Conservation (phyloP, 2,797 vertebrate species). For the Manis pentadactyla region DNA sequence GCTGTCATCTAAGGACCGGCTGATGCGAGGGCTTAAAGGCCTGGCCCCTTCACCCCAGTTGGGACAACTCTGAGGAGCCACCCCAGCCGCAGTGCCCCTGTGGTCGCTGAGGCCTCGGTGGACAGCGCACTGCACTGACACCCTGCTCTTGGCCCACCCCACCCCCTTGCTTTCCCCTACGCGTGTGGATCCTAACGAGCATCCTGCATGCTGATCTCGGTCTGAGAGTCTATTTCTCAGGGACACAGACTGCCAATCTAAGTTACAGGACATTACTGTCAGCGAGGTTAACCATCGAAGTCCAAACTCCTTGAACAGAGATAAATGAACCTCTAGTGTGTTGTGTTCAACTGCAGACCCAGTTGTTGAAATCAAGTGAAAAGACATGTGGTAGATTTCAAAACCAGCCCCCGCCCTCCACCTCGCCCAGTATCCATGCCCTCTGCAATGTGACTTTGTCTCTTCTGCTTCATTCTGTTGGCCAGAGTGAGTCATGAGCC, state of each 20-base stretch:
- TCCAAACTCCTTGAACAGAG: not conserved
- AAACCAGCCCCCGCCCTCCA: not conserved
- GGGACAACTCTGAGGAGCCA: not conserved
- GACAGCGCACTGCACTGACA: fast-evolving
- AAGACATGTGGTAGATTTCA: not conserved
- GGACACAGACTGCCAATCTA: not conserved
- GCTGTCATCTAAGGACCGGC: not conserved
- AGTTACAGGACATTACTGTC: not conserved
- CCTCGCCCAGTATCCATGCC: too few species aligned
- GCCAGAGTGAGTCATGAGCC: not conserved
- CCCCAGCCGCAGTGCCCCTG: too few species aligned
- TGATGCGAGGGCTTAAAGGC: not conserved
- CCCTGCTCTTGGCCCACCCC: not conserved
- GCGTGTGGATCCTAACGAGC: not conserved
- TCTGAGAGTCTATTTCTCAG: not conserved
- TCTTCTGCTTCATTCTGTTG: not conserved
- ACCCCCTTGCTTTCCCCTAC: not conserved
- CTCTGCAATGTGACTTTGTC: not conserved
- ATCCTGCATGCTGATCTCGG: not conserved
- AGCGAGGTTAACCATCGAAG: not conserved
- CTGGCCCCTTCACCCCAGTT: not conserved
- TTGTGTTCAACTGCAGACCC: not conserved
- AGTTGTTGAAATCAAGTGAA: not conserved
- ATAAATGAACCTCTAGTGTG: not conserved
- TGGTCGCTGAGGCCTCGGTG: not conserved